phyloP scores from a whole-genome alignment of 2,113 vertebrate genomes.

The Siniperca chuatsi region DNA sequence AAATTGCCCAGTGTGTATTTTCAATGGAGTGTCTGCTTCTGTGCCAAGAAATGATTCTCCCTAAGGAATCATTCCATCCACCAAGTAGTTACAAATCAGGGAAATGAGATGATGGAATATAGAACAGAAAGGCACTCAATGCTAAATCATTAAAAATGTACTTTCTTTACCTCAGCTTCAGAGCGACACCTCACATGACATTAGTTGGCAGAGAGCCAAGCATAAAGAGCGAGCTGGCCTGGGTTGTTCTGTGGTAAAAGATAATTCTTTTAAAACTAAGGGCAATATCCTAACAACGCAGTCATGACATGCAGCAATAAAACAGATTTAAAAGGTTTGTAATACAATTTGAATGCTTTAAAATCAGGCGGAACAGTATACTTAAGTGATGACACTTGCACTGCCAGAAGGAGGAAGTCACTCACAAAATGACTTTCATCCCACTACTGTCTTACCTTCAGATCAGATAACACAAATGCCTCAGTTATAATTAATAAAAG shows the following conservation, averaged over 20 bases:
- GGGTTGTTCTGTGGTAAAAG: conserved; percentile 28
- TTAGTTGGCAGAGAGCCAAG: conserved; percentile 56
- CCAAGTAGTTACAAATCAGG: conserved; percentile 82
- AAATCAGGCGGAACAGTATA: conserved; percentile 29
- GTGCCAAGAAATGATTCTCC: conserved; percentile 77
- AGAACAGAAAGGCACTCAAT: conserved; percentile 73
- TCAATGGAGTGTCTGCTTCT: conserved; percentile 61
- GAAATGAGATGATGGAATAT: conserved; percentile 81
- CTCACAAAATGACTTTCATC: not conserved
- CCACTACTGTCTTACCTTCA: not conserved
- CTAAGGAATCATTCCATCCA: conserved; percentile 73
- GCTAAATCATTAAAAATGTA: conserved; percentile 78
- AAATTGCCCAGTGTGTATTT: conserved; percentile 81
- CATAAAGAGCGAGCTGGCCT: conserved; percentile 24
- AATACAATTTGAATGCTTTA: conserved; percentile 47
- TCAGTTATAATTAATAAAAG: not conserved
- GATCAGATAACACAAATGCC: not conserved
- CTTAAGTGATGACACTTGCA: conserved; percentile 21
- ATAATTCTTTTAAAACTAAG: conserved; percentile 58
- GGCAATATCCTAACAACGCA: conserved; percentile 48
- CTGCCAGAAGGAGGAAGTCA: conserved; percentile 13
- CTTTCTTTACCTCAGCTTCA: conserved; percentile 72
- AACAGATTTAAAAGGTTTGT: conserved; percentile 57
- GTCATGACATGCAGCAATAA: conserved; percentile 43
- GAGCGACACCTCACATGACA: conserved; percentile 59